A percentile compares a stretch with the other conserved stretches of the same genome.
Conservation (phyloP, 2,113 vertebrate genomes). For the Riparia riparia region DNA sequence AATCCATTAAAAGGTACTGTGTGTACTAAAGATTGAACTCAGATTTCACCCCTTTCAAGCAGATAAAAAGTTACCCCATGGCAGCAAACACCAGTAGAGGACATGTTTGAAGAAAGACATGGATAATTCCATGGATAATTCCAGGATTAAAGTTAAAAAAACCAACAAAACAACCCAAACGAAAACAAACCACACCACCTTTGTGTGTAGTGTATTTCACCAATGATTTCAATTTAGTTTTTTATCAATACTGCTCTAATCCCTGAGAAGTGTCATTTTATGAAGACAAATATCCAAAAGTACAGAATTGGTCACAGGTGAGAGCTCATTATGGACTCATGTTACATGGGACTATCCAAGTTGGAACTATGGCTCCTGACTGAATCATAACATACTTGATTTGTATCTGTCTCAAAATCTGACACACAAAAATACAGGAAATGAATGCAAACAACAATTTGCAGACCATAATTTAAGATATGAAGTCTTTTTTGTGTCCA, state of each 20-base stretch:
- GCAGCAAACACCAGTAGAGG: not conserved
- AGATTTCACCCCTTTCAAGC: not conserved
- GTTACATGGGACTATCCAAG: not conserved
- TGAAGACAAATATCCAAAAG: not conserved
- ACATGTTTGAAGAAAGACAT: not conserved
- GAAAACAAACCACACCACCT: not conserved
- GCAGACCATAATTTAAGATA: not conserved
- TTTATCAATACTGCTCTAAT: not conserved
- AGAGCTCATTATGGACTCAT: not conserved
- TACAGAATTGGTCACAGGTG: not conserved
- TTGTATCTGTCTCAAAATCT: not conserved
- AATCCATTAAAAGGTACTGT: not conserved
- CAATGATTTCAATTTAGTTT: not conserved
- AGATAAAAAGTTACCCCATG: not conserved
- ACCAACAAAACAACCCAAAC: not conserved
- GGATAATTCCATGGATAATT: not conserved
- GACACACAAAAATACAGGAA: not conserved
- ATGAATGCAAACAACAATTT: not conserved
- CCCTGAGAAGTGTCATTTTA: not conserved
- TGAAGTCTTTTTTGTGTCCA: not conserved
- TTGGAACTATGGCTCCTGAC: not conserved
- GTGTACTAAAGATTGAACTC: not conserved
- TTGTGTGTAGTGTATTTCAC: not conserved
- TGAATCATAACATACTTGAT: not conserved
- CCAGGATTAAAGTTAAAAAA: not conserved